Evolutionary conservation across 2,888 invertebrate species (phyloP).

Genomic region (Nomada ruficornis): DNA sequence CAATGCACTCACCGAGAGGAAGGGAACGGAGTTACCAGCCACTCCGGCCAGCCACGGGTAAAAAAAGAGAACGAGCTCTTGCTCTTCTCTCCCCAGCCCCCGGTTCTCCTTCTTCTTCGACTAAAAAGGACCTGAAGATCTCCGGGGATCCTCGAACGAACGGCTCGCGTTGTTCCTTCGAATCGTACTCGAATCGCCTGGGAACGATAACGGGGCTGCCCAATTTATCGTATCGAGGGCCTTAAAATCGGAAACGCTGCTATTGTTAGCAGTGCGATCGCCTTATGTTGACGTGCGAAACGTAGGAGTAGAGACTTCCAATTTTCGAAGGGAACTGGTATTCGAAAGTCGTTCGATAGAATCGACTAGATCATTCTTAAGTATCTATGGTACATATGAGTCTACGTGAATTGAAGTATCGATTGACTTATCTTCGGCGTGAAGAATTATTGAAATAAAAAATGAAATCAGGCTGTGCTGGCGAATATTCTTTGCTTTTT

Average conservation of each 20-base stretch:
- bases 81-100: background rate
- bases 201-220: constrained; percentile 55
- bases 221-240: constrained; percentile 60
- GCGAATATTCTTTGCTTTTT: no score
- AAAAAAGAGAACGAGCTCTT: constrained; percentile 43
- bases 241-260: constrained; percentile 38
- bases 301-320: constrained; percentile 1
- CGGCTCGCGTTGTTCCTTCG: constrained; percentile 64
- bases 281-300: constrained; percentile 12
- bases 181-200: constrained; percentile 58
- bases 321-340: background rate
- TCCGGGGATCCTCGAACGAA: constrained; percentile 59
- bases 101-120: constrained; percentile 34
- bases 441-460: no score
- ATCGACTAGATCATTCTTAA: background rate
- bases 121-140: constrained; percentile 57
- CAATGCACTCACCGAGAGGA: constrained; percentile 24
- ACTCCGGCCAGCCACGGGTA: constrained; percentile 13
- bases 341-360: constrained; percentile 14
- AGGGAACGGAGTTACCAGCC: constrained; percentile 16
- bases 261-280: constrained; percentile 27
- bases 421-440: no score
- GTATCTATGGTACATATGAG: no score
- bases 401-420: no score
- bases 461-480: no score